A percentile compares a stretch with the other conserved stretches of the same genome.
These are phyloP conservation scores for Pristis pectinata DNA, from an alignment of 2,797 vertebrate genomes.

Conservation along the genomic window DNA sequence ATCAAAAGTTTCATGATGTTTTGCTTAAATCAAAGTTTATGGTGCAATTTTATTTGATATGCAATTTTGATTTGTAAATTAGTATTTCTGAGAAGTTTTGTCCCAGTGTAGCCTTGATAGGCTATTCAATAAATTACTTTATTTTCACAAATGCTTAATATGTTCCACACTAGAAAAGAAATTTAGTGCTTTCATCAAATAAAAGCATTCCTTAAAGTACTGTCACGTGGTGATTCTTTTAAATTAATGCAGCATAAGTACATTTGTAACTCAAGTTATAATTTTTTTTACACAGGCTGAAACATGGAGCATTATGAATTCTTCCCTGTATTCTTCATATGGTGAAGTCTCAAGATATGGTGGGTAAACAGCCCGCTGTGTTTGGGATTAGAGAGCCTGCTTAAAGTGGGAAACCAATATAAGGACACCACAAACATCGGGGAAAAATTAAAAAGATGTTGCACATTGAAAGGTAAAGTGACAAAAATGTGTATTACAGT, in stretches of 20 bases:
- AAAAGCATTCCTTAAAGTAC: neutral
- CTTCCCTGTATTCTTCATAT: neutral
- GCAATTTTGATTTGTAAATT: constrained; percentile 8
- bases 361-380: neutral
- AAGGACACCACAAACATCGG: neutral
- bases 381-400: neutral
- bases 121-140: neutral
- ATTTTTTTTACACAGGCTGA: neutral
- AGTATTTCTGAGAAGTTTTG: neutral
- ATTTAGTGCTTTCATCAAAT: constrained; percentile 19
- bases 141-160: constrained; percentile 24
- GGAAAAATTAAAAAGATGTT: neutral
- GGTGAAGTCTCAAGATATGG: neutral
- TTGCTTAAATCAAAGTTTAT: neutral
- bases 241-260: neutral
- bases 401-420: neutral
- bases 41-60: constrained; percentile 20
- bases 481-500: neutral
- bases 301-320: neutral
- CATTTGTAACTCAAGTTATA: neutral
- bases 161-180: neutral
- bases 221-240: neutral
- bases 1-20: neutral
- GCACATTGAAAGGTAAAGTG: neutral
- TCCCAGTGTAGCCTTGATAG: neutral